phyloP scores from a whole-genome alignment of 2,888 invertebrate species.

The Ochropacha duplaris region DNA sequence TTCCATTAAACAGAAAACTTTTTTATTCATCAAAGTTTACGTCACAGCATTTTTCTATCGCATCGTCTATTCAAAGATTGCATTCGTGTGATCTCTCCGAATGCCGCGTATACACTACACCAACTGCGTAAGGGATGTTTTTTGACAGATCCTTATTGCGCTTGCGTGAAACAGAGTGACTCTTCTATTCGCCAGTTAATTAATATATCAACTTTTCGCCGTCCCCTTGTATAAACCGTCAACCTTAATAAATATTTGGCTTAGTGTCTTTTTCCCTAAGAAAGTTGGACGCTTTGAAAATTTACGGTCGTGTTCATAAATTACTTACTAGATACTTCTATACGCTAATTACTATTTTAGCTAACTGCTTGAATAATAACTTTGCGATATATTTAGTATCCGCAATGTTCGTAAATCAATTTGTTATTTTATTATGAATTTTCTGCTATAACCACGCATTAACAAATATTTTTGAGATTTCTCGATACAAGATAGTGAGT shows the following conservation, averaged over 20 bases:
- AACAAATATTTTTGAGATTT: too few relatives aligned
- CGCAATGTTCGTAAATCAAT: not conserved
- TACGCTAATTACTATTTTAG: slow-evolving; percentile 43
- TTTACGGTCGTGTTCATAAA: slow-evolving; percentile 28
- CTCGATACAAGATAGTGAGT: too few relatives aligned
- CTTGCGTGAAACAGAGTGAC: slow-evolving; percentile 75
- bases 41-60: slow-evolving; percentile 24
- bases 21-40: slow-evolving; percentile 48
- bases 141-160: slow-evolving; percentile 60
- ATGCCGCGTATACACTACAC: slow-evolving; percentile 61
- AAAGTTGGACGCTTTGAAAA: not conserved
- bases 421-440: not conserved
- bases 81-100: slow-evolving; percentile 53
- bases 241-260: slow-evolving; percentile 71
- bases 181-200: slow-evolving; percentile 80
- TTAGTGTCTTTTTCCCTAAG: slow-evolving; percentile 36
- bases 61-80: slow-evolving; percentile 35
- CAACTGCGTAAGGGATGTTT: slow-evolving; percentile 64
- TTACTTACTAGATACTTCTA: slow-evolving; percentile 45
- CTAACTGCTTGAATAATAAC: slow-evolving; percentile 40
- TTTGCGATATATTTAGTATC: slow-evolving; percentile 34
- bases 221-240: slow-evolving; percentile 69
- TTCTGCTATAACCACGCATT: not conserved
- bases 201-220: slow-evolving; percentile 81
- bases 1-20: slow-evolving; percentile 52